Base-by-base conservation (phyloP, 2,797 vertebrate species). In the Mormyrus proboscirostris region DNA sequence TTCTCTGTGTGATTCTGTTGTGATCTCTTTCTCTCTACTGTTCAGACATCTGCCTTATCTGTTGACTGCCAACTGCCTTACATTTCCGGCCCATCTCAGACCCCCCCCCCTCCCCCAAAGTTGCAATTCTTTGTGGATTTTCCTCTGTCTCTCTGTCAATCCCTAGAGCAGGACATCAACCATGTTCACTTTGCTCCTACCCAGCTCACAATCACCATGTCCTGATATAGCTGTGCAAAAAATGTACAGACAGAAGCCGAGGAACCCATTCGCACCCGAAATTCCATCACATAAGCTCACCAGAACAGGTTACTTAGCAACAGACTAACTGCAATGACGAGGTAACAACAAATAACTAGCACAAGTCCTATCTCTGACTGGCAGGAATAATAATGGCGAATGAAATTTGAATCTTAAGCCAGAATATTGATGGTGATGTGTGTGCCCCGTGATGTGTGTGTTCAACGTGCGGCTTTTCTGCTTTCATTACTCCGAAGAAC, bases 221-320 rank as follows among this genome's bases (percentile, higher is more conserved):
- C 73, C 38, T 41, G n/a, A 44, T 44, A 79, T 79, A 79, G 16
- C 38, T 79, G 5, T n/a, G 29, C 14, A 76, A n/a, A 79, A 79
- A 73, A 73, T 73, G 65, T 73, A 73, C 65, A 73, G 65, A 38
- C 65, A 44, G 73, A 79, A n/a, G 16, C 38, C 5, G 33, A 79
- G 33, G 41, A 79, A 79, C 38, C 73, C 73, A n/a, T 79, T 44
- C 73, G 44, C 38, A 79, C 73, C 16, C 33, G 82, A 49, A 94
- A 96, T 96, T 93, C 93, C 95, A 94, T 94, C 90, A 95, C 95
- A 91, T 89, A 69, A 89, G 90, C 55, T 90, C 76, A 65, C 89
- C 88, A 22, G 57, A 10, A 51, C 88, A n/a, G 50, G 85, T 87
- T 87, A 87, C 50, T 57, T 87, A 87, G 50, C 85, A 87, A 87